Percentiles rank a stretch among this genome's conserved stretches.
phyloP scores from a whole-genome alignment of 1,140 invertebrate genomes.

The Trinorchestia longiramus region DNA sequence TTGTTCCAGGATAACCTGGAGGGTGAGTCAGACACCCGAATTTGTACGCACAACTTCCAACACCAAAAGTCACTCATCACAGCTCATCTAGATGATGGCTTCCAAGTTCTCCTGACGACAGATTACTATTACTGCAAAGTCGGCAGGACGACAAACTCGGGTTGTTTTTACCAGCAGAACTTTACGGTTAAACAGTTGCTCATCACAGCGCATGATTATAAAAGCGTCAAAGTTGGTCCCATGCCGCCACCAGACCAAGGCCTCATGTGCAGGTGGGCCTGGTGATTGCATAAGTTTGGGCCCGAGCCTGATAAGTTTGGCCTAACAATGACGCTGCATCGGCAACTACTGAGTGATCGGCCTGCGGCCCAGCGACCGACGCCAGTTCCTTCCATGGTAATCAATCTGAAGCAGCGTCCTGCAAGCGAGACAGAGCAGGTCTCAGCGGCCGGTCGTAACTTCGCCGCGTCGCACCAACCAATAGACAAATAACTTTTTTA shows the following conservation, averaged over 20 bases:
- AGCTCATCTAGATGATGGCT: neutral
- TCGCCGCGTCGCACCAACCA: neutral
- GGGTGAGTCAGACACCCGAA: neutral
- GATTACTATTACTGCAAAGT: neutral
- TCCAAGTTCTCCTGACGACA: neutral
- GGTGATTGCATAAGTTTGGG: conserved; percentile 45
- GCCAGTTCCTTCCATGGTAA: neutral
- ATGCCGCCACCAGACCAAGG: neutral
- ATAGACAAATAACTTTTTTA: neutral
- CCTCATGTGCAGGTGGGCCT: conserved; percentile 26
- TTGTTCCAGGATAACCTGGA: neutral
- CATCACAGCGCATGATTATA: conserved; percentile 7
- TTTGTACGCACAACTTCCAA: neutral
- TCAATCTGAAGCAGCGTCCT: neutral
- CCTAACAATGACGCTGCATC: conserved; percentile 41
- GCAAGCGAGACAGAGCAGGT: neutral
- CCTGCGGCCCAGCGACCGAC: neutral
- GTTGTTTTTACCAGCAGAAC: neutral
- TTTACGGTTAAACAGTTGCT: neutral
- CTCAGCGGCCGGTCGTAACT: neutral
- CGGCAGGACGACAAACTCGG: neutral
- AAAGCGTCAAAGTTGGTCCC: neutral
- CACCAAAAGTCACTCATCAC: neutral
- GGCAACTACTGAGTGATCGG: conserved; percentile 12
- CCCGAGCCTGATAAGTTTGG: neutral